A percentile compares a stretch with the other conserved stretches of the same genome.
Conservation (phyloP, 2,797 vertebrate species). For the Chlorospingus flavigularis region DNA sequence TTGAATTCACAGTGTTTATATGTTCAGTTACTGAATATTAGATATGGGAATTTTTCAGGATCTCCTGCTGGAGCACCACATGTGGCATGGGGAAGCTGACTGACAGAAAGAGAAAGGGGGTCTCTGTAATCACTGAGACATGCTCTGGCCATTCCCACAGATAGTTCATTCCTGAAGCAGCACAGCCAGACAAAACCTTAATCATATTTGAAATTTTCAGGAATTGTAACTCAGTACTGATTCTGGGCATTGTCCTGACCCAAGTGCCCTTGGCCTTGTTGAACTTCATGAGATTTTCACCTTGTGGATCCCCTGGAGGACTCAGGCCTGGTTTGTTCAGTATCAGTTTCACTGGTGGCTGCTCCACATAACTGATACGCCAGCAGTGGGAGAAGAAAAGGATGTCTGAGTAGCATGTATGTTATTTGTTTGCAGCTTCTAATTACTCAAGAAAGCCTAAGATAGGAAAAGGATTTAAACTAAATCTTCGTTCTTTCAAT, state of each 20-base stretch:
- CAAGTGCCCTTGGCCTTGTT: not conserved
- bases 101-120: not conserved
- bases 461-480: not conserved
- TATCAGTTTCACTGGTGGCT: not conserved
- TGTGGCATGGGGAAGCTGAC: not conserved
- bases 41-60: not conserved
- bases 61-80: not conserved
- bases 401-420: not conserved
- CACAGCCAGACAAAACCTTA: not conserved
- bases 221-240: not conserved
- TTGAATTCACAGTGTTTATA: not conserved
- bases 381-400: not conserved
- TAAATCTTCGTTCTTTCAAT: not conserved
- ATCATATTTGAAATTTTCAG: not conserved
- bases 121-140: not conserved
- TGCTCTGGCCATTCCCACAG: not conserved
- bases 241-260: not conserved
- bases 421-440: not conserved
- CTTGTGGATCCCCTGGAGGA: rapidly evolving
- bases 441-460: not conserved
- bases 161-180: not conserved
- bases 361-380: not conserved
- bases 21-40: not conserved
- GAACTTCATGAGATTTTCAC: not conserved
- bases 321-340: not conserved